Evolutionary conservation across 92 coral and sea anemone genomes (phyloP).

Genomic region (Ricordea florida): DNA sequence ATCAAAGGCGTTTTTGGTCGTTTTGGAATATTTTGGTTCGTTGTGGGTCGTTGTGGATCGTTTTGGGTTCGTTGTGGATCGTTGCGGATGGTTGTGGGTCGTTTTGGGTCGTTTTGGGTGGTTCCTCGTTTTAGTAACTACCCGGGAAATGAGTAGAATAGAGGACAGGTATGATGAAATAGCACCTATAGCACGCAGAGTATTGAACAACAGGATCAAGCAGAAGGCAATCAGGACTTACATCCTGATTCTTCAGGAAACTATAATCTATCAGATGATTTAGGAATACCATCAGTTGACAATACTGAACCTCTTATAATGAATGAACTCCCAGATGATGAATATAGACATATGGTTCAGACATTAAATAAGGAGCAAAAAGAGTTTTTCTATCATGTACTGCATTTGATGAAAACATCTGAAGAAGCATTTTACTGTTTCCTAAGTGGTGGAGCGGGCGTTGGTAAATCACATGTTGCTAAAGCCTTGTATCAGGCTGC

Average conservation of each 20-base stretch:
- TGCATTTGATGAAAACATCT: conserved; percentile 64
- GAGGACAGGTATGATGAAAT: conserved; percentile 62
- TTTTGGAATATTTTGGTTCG: too few species aligned
- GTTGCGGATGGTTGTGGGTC: too few species aligned
- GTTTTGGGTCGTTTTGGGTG: too few species aligned
- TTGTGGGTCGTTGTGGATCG: too few species aligned
- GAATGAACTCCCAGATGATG: conserved; percentile 77
- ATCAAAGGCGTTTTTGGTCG: too few species aligned
- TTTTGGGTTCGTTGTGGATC: too few species aligned
- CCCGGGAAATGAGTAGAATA: conserved; percentile 21
- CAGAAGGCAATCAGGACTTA: conserved; percentile 67
- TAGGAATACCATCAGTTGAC: conserved; percentile 75
- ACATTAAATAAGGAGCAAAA: conserved; percentile 58
- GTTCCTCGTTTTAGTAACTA: too few species aligned
- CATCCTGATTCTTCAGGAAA: conserved; percentile 59
- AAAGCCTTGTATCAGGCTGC: conserved; percentile 76
- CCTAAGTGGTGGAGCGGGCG: conserved; percentile 75
- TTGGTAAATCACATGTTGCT: too few species aligned
- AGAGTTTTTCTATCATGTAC: conserved; percentile 67
- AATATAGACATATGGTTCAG: conserved; percentile 65
- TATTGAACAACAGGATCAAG: conserved; percentile 59
- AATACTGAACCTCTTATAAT: too few species aligned
- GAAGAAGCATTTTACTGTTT: conserved; percentile 67
- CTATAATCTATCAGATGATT: conserved; percentile 61
- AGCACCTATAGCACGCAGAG: conserved; percentile 59